Conservation (phyloP, 1,140 invertebrate genomes). For the Maconellicoccus hirsutus region DNA sequence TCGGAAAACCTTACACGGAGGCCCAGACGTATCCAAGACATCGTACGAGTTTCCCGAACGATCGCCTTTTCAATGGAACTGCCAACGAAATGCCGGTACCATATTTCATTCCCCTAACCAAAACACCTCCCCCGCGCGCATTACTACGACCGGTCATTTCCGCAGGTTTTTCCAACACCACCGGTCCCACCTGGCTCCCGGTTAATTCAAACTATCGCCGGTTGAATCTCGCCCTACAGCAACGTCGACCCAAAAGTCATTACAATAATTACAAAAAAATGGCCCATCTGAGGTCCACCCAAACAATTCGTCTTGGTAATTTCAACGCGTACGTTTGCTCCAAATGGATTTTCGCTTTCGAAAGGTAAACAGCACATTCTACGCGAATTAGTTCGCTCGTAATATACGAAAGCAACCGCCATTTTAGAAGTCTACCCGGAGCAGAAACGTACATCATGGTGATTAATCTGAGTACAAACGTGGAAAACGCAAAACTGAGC, state of each 20-base stretch:
- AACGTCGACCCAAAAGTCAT: constrained; percentile 33
- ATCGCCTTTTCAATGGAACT: constrained; percentile 62
- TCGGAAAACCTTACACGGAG: constrained; percentile 33
- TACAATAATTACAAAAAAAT: constrained; percentile 41
- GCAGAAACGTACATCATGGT: no score
- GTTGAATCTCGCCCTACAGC: constrained; percentile 38
- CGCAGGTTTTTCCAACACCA: constrained; percentile 45
- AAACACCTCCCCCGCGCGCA: no score
- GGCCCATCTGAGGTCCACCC: constrained; percentile 34
- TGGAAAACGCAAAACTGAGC: no score
- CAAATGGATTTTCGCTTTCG: not conserved
- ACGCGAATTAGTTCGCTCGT: no score
- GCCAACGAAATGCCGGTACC: constrained; percentile 42
- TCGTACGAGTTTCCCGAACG: constrained; percentile 53
- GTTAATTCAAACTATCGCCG: constrained; percentile 40
- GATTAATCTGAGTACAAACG: no score
- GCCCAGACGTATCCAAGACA: constrained; percentile 37
- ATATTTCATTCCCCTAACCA: no score
- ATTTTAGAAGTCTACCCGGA: no score
- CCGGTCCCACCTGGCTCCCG: constrained; percentile 51
- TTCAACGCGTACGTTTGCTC: constrained; percentile 30
- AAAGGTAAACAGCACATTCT: no score
- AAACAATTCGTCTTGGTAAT: constrained; percentile 35
- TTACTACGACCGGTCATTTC: no score
- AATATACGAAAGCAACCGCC: no score